Percentiles rank a stretch among this genome's conserved stretches.
Evolutionary conservation across 2,888 invertebrate genomes (phyloP).

Genomic region (Mimumesa dahlbomi): DNA sequence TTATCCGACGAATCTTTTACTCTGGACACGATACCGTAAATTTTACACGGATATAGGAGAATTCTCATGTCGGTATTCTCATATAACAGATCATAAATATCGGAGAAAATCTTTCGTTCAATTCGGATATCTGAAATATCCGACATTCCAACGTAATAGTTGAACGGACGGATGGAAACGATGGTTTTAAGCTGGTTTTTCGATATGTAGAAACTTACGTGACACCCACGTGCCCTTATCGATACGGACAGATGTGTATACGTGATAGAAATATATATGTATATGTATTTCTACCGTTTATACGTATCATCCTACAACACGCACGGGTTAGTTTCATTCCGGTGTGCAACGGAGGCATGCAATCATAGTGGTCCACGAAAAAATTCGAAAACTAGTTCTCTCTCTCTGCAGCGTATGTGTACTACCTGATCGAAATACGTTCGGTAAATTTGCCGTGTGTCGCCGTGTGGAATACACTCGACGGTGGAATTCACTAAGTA

Average conservation of each 20-base stretch:
- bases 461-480: background rate
- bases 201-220: background rate
- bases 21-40: too few species aligned
- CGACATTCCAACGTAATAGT: background rate
- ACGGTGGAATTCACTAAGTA: constrained; percentile 30
- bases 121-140: too few species aligned
- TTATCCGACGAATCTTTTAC: too few species aligned
- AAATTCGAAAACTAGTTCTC: constrained; percentile 59
- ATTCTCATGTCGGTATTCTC: too few species aligned
- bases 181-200: background rate
- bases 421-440: constrained; percentile 49
- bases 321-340: constrained; percentile 26
- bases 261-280: background rate
- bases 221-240: constrained; percentile 24
- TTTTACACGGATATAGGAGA: too few species aligned
- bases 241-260: background rate
- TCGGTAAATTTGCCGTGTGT: constrained; percentile 38
- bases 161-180: background rate
- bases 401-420: constrained; percentile 8
- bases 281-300: too few species aligned
- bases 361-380: constrained; percentile 43
- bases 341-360: constrained; percentile 16
- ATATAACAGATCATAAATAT: too few species aligned
- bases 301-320: constrained; percentile 23
- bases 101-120: too few species aligned